phyloP scores from a whole-genome alignment of 2,888 invertebrate genomes.

The Penaeus monodon region DNA sequence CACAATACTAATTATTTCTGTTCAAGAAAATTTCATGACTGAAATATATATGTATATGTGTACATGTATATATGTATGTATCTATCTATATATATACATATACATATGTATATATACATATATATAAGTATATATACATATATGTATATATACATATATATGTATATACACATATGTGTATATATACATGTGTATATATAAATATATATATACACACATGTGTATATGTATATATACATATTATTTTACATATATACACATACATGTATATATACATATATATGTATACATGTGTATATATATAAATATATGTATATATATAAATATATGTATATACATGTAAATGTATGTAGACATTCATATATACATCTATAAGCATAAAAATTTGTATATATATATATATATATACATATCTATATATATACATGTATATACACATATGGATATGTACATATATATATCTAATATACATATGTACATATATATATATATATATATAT shows the following conservation, averaged over 20 bases:
- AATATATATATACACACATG: background rate
- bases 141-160: too few relatives aligned
- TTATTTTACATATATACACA: background rate
- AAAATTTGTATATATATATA: background rate
- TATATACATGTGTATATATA: background rate
- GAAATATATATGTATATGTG: background rate
- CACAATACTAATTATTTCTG: background rate
- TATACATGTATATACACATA: background rate
- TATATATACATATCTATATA: background rate
- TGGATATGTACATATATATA: background rate
- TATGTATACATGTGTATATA: background rate
- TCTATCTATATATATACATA: background rate
- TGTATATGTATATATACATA: background rate
- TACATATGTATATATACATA: too few relatives aligned
- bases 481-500: conserved; percentile 4
- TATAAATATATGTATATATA: background rate
- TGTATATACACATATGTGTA: background rate
- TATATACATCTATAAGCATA: background rate
- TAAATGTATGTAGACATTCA: background rate
- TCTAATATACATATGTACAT: background rate
- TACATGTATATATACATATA: background rate
- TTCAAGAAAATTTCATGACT: background rate
- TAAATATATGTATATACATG: background rate
- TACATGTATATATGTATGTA: background rate
- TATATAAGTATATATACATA: too few relatives aligned